Evolutionary conservation across 2,797 vertebrate genomes (phyloP), one percentile per base, ranked within the genome.

Genomic region (Glyptemys insculpta): DNA sequence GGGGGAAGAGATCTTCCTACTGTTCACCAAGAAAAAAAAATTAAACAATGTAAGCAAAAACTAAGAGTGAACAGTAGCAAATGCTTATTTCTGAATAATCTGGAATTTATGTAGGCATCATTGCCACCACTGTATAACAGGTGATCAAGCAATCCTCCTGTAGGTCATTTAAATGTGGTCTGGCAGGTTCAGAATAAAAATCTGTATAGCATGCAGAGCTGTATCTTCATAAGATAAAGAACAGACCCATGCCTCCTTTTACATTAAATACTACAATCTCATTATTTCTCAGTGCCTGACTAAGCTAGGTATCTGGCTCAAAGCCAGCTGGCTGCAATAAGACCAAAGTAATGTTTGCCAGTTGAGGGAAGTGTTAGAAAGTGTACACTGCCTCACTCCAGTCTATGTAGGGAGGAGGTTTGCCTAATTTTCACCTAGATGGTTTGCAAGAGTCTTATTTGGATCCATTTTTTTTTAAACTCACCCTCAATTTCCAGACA

Each of bases 271-370:
- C 44, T 85, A 87, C 19, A 86, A 8, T 8, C 81, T 19, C 15
- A 31, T 34, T 14, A 50, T 92, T 89, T 89, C 34, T 89, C 68
- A 29, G 12, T 1, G 1, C 56, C 85, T 83, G 52, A 23, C 81
- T 78, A 11, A 96, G 49, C 54, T 53, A 81, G 79, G 78, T 74
- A 88, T 88, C 59, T 79, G 29, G 52, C 86, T 88, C 83, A 93
- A 97, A 83, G 41, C 31, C 87, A 89, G 74, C 5, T 93, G 52
- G 52, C 91, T 74, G 34, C 74, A 86, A 59, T 65, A 83, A 41
- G n/a, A 56, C 21, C 80, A 14, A 59, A 59, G 57, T 59, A 14
- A 62, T 62, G 14, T 34, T 59, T 4, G 59, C 14, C 59, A 62
- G 31, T 29, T 62, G 59, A 62, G 31, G 59, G 31, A 62, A 62